Conservation (phyloP, 2,888 invertebrate species). For the Frankliniella fusca region DNA sequence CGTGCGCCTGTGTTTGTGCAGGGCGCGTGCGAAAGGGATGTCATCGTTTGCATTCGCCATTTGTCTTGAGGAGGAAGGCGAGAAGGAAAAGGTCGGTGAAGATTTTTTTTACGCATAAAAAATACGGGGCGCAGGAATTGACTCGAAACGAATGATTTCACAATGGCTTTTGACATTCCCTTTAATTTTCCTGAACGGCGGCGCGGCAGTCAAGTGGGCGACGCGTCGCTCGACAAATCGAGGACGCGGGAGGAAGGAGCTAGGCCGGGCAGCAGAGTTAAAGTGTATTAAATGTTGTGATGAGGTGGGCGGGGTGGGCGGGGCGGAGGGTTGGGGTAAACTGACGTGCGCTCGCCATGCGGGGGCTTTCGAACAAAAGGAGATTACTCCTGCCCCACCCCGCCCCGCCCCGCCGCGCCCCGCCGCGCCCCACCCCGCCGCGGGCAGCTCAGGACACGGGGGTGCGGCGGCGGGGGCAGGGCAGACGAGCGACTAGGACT, state of each 20-base stretch:
- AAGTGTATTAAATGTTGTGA: constrained; percentile 5
- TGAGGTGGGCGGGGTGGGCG: background rate
- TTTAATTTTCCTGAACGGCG: too few relatives aligned
- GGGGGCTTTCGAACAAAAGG: constrained; percentile 9
- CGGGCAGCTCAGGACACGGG: too few relatives aligned
- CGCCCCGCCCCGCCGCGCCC: background rate
- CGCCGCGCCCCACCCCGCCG: too few relatives aligned
- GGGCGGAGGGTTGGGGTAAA: background rate
- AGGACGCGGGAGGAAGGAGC: too few relatives aligned
- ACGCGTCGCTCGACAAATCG: too few relatives aligned
- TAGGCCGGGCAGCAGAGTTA: background rate
- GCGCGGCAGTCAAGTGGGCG: too few relatives aligned
- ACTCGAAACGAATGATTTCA: too few relatives aligned
- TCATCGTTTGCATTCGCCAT: background rate
- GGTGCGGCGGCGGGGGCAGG: too few relatives aligned
- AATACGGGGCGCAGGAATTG: background rate
- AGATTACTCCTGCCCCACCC: background rate
- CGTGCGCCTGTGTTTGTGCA: background rate
- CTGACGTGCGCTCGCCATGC: background rate
- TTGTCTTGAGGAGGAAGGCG: background rate
- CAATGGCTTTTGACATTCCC: too few relatives aligned
- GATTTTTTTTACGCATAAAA: background rate
- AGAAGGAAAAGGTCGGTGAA: background rate
- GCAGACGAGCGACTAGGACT: background rate
- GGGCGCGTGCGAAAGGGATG: background rate